A percentile compares a stretch with the other conserved stretches of the same genome.
These are phyloP conservation scores for Catalaphyllia jardinei DNA, from an alignment of 64 coral and sea anemone genomes.

Conservation along the genomic window DNA sequence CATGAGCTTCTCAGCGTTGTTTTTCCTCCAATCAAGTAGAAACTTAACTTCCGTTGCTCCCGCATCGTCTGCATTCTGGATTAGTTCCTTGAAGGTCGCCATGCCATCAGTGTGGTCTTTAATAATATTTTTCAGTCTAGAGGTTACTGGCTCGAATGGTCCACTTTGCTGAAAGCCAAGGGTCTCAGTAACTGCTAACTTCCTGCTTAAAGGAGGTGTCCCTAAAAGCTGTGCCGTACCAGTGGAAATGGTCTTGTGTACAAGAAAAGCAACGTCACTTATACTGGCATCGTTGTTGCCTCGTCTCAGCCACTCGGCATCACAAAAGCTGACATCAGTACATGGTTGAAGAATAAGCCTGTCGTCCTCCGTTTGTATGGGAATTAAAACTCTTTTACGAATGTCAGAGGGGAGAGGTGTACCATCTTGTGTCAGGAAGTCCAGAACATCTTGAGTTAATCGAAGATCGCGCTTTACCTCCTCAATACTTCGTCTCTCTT, in stretches of 20 bases:
- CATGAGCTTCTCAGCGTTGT: constrained; percentile 57
- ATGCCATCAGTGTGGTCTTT: constrained; percentile 79
- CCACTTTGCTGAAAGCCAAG: constrained; percentile 90
- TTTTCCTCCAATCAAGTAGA: constrained; percentile 88
- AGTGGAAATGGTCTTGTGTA: constrained; percentile 87
- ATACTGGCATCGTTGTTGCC: constrained; percentile 56
- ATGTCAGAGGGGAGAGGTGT: constrained; percentile 60
- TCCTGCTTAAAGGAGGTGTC: constrained; percentile 75
- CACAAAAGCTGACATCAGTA: constrained; percentile 78
- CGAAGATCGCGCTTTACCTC: constrained; percentile 76
- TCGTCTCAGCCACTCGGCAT: constrained; percentile 74
- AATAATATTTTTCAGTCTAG: constrained; percentile 79
- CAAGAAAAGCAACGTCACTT: constrained; percentile 10
- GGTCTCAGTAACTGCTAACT: constrained; percentile 75
- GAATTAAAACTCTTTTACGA: constrained; percentile 76
- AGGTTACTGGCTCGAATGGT: constrained; percentile 81
- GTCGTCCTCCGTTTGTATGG: constrained; percentile 62
- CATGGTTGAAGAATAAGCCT: constrained; percentile 63
- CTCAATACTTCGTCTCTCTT: constrained; percentile 18
- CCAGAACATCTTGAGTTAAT: constrained; percentile 70
- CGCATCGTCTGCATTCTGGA: constrained; percentile 99
- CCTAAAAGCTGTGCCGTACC: constrained; percentile 81
- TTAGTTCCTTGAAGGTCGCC: constrained; percentile 92
- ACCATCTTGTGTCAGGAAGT: constrained; percentile 71
- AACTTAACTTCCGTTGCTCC: constrained; percentile 89